Evolutionary conservation across 2,888 invertebrate species (phyloP).

Genomic region (Hirtodrosophila duncani): DNA sequence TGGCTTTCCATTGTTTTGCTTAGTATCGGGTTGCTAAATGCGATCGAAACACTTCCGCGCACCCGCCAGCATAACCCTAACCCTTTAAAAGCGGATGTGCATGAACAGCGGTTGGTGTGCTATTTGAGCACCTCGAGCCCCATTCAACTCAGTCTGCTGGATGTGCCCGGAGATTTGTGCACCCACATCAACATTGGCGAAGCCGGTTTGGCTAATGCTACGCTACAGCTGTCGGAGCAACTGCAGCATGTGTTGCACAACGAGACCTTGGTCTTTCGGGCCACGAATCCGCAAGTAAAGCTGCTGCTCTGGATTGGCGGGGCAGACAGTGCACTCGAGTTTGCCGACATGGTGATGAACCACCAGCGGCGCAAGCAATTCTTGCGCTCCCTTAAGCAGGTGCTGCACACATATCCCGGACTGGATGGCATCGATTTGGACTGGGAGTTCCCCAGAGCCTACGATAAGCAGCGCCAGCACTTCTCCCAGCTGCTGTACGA

Average conservation of each 20-base stretch:
- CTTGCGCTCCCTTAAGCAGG: constrained; percentile 79
- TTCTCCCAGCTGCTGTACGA: constrained; percentile 87
- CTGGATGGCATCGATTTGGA: constrained; percentile 82
- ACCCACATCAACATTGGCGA: constrained; percentile 91
- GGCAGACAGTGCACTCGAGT: constrained; percentile 82
- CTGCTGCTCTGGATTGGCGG: constrained; percentile 87
- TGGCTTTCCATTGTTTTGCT: too few relatives aligned
- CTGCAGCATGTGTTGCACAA: constrained; percentile 72
- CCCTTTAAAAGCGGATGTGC: too few relatives aligned
- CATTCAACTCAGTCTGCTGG: constrained; percentile 79
- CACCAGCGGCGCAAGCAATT: constrained; percentile 85
- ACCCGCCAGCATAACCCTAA: too few relatives aligned
- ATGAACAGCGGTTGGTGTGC: constrained; percentile 49
- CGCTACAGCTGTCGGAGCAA: constrained; percentile 80
- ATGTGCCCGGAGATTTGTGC: constrained; percentile 86
- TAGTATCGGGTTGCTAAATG: too few relatives aligned
- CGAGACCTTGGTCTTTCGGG: constrained; percentile 79
- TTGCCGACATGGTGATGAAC: constrained; percentile 85
- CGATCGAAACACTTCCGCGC: too few relatives aligned
- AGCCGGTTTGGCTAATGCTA: constrained; percentile 82
- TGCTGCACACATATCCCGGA: constrained; percentile 69
- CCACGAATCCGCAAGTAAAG: constrained; percentile 83
- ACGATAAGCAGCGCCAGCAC: constrained; percentile 83
- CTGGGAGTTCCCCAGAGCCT: constrained; percentile 91
- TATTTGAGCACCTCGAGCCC: constrained; percentile 20